phyloP scores from a whole-genome alignment of 2,888 invertebrate genomes.

The Diogma glabrata region DNA sequence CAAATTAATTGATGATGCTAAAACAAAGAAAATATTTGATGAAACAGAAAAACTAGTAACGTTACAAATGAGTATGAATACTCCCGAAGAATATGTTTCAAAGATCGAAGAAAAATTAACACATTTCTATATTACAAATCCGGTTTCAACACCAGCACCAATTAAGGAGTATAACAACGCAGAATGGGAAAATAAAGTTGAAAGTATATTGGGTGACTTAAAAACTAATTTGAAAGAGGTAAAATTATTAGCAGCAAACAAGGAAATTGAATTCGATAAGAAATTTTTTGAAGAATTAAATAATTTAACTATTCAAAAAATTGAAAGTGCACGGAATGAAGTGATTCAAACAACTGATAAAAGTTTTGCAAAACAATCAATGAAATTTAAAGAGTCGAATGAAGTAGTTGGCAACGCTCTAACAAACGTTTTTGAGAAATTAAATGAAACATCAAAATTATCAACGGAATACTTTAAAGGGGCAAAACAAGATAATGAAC shows the following conservation, averaged over 20 bases:
- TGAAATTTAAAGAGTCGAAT: slow-evolving; percentile 43
- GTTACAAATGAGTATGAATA: slow-evolving; percentile 23
- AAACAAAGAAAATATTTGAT: slow-evolving; percentile 25
- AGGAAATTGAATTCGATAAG: slow-evolving; percentile 25
- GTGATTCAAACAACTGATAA: slow-evolving; percentile 37
- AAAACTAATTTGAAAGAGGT: slow-evolving; percentile 32
- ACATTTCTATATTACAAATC: slow-evolving; percentile 25
- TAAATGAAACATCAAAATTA: slow-evolving; percentile 44
- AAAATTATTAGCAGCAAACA: neutral
- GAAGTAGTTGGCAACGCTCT: slow-evolving; percentile 38
- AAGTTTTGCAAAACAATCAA: slow-evolving; percentile 40
- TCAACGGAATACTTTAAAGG: slow-evolving; percentile 37
- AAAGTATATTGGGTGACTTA: slow-evolving; percentile 37
- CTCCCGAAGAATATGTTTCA: slow-evolving; percentile 27
- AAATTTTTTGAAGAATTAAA: slow-evolving; percentile 42
- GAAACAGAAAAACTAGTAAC: slow-evolving; percentile 27
- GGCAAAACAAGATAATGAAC: neutral
- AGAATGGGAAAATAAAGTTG: slow-evolving; percentile 37
- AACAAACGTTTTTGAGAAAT: slow-evolving; percentile 43
- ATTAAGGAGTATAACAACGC: slow-evolving; percentile 29
- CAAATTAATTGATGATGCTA: slow-evolving; percentile 24
- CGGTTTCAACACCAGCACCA: slow-evolving; percentile 20
- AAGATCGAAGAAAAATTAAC: slow-evolving; percentile 30
- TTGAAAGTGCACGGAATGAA: slow-evolving; percentile 43
- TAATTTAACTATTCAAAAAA: slow-evolving; percentile 48